These are phyloP conservation scores for Nemapogon koenigi DNA, from an alignment of 2,888 invertebrate genomes.

Conservation along the genomic window DNA sequence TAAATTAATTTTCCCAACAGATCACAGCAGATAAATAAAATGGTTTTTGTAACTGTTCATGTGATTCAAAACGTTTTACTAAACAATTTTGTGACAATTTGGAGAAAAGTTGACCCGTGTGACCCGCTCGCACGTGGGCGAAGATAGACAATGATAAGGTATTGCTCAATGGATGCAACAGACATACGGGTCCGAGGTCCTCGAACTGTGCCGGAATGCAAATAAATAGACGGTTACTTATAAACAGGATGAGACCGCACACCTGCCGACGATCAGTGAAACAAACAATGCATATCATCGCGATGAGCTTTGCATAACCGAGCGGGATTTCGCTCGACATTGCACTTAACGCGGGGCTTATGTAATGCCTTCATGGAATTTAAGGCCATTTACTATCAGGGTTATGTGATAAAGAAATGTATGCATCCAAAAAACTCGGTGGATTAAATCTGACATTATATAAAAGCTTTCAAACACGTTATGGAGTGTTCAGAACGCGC, in stretches of 20 bases:
- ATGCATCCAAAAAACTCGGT: background rate
- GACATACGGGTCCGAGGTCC: conserved; percentile 31
- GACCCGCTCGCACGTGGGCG: conserved; percentile 22
- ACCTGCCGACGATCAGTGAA: conserved; percentile 50
- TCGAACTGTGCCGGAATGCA: conserved; percentile 57
- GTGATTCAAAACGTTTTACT: too few species aligned
- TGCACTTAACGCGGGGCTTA: too few species aligned
- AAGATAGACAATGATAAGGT: conserved; percentile 41
- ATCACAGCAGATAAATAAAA: too few species aligned
- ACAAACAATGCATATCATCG: conserved; percentile 52
- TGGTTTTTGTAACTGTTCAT: too few species aligned
- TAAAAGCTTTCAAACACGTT: background rate
- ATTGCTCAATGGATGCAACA: background rate
- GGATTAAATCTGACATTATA: background rate
- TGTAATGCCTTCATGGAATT: too few species aligned
- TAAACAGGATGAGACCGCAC: conserved; percentile 51
- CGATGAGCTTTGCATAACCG: conserved; percentile 18
- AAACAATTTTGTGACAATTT: too few species aligned
- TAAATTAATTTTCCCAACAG: too few species aligned
- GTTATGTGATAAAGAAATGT: too few species aligned
- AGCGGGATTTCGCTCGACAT: too few species aligned
- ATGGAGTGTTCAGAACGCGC: too few species aligned
- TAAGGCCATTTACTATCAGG: too few species aligned
- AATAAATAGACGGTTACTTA: conserved; percentile 47
- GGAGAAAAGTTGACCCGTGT: too few species aligned